Conservation (phyloP, 53 echinoderm and acorn worm genomes). For the Mesocentrotus franciscanus region DNA sequence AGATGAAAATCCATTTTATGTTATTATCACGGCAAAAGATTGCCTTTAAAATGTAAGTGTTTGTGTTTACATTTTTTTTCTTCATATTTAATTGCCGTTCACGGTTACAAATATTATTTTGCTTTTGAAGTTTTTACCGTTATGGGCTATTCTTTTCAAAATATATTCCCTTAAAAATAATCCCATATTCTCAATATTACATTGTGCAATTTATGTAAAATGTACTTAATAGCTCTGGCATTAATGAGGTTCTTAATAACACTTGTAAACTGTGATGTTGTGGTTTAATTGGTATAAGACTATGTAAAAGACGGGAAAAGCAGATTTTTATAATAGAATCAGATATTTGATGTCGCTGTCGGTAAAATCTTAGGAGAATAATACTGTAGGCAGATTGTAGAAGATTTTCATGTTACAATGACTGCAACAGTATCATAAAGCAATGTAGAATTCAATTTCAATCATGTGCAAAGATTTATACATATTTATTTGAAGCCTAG, state of each 20-base stretch:
- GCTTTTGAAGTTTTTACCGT: too few species aligned
- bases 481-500: conserved; percentile 5
- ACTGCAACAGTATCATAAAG: not conserved
- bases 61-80: not conserved
- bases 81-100: not conserved
- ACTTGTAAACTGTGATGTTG: not conserved
- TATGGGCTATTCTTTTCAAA: not conserved
- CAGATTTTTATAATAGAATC: not conserved
- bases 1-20: too few species aligned
- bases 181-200: not conserved
- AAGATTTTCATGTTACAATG: not conserved
- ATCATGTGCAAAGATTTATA: conserved; percentile 36
- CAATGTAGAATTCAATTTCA: conserved; percentile 23
- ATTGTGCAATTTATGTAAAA: conserved; percentile 14
- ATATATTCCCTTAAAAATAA: not conserved
- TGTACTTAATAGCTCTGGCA: not conserved
- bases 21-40: too few species aligned
- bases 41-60: not conserved
- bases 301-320: not conserved
- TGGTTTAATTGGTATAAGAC: not conserved
- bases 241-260: not conserved
- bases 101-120: not conserved
- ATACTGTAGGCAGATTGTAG: not conserved
- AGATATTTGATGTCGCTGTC: not conserved
- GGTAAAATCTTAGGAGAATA: not conserved